Conservation (phyloP, 1,140 invertebrate species). For the Hyles euphorbiae region DNA sequence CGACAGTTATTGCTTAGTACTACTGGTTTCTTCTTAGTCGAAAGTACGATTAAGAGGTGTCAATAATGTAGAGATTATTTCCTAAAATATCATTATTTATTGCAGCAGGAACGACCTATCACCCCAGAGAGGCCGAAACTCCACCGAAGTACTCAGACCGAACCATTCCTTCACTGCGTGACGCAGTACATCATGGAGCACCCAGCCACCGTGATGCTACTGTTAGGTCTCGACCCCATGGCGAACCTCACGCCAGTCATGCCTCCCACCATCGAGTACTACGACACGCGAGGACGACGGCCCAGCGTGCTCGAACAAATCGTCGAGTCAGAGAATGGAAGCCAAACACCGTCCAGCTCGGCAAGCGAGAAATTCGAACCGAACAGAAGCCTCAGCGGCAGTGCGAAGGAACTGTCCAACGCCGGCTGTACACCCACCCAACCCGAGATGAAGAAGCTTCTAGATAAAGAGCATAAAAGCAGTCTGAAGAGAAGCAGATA, state of each 20-base stretch:
- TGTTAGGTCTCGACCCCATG: constrained; percentile 67
- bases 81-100: background rate
- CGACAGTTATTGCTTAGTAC: too few relatives aligned
- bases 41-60: too few relatives aligned
- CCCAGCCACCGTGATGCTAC: constrained; percentile 71
- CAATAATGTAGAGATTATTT: too few relatives aligned
- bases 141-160: constrained; percentile 66
- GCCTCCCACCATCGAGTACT: constrained; percentile 51
- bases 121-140: constrained; percentile 59
- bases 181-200: constrained; percentile 73
- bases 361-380: constrained; percentile 48
- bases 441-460: constrained; percentile 44
- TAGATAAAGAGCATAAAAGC: constrained; percentile 45
- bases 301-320: constrained; percentile 63
- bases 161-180: constrained; percentile 67
- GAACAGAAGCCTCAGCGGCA: constrained; percentile 43
- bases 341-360: constrained; percentile 59
- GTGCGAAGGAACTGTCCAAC: constrained; percentile 42
- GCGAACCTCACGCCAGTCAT: constrained; percentile 51
- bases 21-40: too few relatives aligned
- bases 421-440: constrained; percentile 5
- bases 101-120: constrained; percentile 58
- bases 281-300: constrained; percentile 45
- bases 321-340: constrained; percentile 62
- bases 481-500: constrained; percentile 61